A percentile compares a stretch with the other conserved stretches of the same genome.
These are phyloP conservation scores for Lasiommata megera DNA, from an alignment of 2,888 invertebrate species.

Conservation along the genomic window DNA sequence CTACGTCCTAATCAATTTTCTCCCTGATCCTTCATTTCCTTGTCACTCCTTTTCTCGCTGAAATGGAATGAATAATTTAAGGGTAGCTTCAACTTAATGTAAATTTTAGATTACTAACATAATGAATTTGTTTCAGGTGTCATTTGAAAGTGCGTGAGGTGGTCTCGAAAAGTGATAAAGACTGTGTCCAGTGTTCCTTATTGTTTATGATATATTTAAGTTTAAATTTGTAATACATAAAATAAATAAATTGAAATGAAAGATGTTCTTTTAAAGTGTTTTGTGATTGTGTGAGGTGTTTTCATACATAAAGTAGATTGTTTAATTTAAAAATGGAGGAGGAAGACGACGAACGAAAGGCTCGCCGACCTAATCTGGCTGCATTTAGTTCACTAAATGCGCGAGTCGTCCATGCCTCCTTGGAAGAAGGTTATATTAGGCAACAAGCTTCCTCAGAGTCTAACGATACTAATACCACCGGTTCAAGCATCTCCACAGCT, in stretches of 20 bases:
- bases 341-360: constrained; percentile 69
- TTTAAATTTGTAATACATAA: constrained; percentile 53
- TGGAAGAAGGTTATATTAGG: constrained; percentile 60
- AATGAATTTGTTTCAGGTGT: constrained; percentile 72
- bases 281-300: constrained; percentile 45
- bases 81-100: not conserved
- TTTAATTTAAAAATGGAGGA: constrained; percentile 63
- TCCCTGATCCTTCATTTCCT: constrained; percentile 11
- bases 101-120: constrained; percentile 11
- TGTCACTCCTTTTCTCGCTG: not conserved
- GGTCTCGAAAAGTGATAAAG: constrained; percentile 76
- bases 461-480: constrained; percentile 75
- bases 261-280: constrained; percentile 69
- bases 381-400: constrained; percentile 61
- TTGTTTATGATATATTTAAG: constrained; percentile 62
- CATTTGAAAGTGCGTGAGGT: constrained; percentile 62
- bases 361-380: constrained; percentile 60
- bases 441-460: constrained; percentile 81
- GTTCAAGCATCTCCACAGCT: constrained; percentile 68
- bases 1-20: constrained; percentile 34
- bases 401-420: constrained; percentile 62
- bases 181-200: constrained; percentile 80
- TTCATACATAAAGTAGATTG: constrained; percentile 39
- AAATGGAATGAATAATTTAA: not conserved
- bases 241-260: constrained; percentile 65